These are phyloP conservation scores for Stigmatopora nigra DNA, from an alignment of 2,113 vertebrate genomes.

Conservation along the genomic window DNA sequence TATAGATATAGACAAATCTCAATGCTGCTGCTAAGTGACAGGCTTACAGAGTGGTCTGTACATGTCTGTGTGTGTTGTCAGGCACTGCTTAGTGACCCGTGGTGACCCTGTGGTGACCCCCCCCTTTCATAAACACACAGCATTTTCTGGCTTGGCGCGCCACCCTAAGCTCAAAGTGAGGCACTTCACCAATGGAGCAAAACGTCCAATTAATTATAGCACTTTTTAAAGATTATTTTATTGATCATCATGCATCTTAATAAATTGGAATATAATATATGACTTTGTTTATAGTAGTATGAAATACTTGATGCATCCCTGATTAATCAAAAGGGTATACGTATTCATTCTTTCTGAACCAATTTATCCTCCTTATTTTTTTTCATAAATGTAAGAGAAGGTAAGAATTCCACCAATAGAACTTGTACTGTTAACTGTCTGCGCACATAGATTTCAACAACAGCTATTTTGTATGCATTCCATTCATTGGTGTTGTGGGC, in stretches of 20 bases:
- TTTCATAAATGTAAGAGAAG: too few species aligned
- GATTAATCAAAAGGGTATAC: too few species aligned
- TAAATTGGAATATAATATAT: too few species aligned
- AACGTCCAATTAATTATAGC: neutral
- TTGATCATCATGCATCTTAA: neutral
- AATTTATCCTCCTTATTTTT: too few species aligned
- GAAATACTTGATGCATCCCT: too few species aligned
- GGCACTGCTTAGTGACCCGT: constrained; percentile 64
- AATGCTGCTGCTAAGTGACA: constrained; percentile 15
- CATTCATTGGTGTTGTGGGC: neutral
- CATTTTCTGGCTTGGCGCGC: constrained; percentile 67
- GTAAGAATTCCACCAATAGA: neutral
- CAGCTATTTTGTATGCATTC: neutral
- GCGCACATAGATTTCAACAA: neutral
- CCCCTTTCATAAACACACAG: constrained; percentile 6
- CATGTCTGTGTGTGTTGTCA: constrained; percentile 49
- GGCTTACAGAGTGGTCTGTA: neutral
- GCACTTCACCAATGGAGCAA: constrained; percentile 57
- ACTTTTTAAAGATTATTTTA: too few species aligned
- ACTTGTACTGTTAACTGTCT: neutral
- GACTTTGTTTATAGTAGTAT: too few species aligned
- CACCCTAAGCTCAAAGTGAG: constrained; percentile 63
- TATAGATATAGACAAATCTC: neutral
- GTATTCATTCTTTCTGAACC: too few species aligned
- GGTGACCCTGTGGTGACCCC: constrained; percentile 56